Conservation (phyloP, 2,113 vertebrate genomes). For the Myrmophylax atrothorax region DNA sequence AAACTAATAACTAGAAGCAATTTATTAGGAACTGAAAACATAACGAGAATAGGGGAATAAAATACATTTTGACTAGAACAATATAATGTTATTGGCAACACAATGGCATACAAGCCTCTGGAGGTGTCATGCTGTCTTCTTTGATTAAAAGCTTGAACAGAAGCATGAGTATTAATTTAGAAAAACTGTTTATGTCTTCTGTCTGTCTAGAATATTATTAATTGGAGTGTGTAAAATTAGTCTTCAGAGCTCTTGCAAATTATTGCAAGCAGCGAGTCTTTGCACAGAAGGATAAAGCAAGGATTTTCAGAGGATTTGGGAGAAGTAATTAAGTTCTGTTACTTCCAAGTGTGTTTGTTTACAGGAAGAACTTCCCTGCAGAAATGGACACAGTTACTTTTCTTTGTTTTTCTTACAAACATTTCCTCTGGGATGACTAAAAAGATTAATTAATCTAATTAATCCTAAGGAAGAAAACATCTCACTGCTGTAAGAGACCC, state of each 20-base stretch:
- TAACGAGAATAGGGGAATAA: background rate
- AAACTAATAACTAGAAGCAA: conserved; percentile 23
- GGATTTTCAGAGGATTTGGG: background rate
- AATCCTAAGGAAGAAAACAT: background rate
- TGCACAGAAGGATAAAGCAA: background rate
- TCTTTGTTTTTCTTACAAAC: background rate
- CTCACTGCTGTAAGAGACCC: background rate
- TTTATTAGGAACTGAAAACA: background rate
- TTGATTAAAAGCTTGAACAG: conserved; percentile 62
- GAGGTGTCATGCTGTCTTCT: conserved; percentile 38
- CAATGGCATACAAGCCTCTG: conserved; percentile 32
- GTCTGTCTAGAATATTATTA: conserved; percentile 41
- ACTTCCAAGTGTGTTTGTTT: background rate
- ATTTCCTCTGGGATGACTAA: background rate
- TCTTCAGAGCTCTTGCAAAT: conserved; percentile 13
- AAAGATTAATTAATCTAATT: background rate
- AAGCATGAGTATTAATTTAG: conserved; percentile 56
- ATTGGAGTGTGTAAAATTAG: conserved; percentile 40
- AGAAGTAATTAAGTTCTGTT: conserved; percentile 12
- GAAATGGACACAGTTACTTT: background rate
- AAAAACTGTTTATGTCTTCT: conserved; percentile 27
- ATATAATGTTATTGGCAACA: conserved; percentile 11
- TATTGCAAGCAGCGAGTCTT: background rate
- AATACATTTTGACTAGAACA: background rate
- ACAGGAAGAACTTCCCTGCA: background rate